Base-by-base conservation (phyloP, 2,888 invertebrate species). In the Melolontha melolontha region DNA sequence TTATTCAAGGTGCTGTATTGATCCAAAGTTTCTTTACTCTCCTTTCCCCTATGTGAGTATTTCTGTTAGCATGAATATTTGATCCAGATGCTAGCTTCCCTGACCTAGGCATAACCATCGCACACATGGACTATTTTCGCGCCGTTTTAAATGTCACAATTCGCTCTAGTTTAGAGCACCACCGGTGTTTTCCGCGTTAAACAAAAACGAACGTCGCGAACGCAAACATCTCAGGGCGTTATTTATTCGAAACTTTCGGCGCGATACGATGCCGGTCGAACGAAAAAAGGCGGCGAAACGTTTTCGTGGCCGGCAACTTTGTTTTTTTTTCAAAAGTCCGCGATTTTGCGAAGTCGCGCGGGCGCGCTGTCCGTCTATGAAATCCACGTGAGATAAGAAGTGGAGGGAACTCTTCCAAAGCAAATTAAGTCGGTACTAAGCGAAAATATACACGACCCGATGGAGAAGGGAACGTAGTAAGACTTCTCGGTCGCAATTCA, bases 1-100 rank as follows among this genome's bases (percentile, higher is more conserved):
- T 81, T 81, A 82, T 82, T 82, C 82, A 82, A 81, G 79, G 80
- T 80, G 78, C 78, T 76, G 80, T 81, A 82, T 82, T 80, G 82
- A 82, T 82, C 82, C 81, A 75, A 74, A 78, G 77, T 78, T 80
- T 79, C 79, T 79, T 79, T 75, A 76, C 79, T 78, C 75, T 78
- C 79, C 76, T 77, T 77, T 75, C 75, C 75, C 73, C 75, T 74
- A 73, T 75, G 72, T 74, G 73, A 74, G 75, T 73, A 74, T 75
- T 75, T 74, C 71, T 72, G 74, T 74, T 73, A 68, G 71, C 59
- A 69, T 71, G 73, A 74, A 73, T 72, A 74, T 74, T 71, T 74
- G 73, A 74, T 75, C 72, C 72, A 73, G 66, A 69, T 70, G 70
- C 71, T 70, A 64, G 52, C 64, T 73, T 70, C 74, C 75, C 74